phyloP scores from a whole-genome alignment of 2,797 vertebrate genomes.

The Alfaro cultratus region DNA sequence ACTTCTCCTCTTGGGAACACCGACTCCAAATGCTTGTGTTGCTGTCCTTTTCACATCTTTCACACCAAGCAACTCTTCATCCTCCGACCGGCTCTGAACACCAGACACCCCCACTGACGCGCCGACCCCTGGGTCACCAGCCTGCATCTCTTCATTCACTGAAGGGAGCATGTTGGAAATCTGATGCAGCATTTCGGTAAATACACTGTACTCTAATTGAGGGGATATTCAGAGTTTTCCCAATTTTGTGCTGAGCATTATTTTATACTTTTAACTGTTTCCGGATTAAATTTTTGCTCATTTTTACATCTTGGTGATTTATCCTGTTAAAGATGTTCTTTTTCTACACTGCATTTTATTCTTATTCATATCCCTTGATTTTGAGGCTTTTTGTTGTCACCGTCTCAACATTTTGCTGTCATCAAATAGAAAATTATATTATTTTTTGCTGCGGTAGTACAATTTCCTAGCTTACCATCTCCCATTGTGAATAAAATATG shows the following conservation, averaged over 20 bases:
- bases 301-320: neutral
- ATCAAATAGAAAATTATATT: neutral
- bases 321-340: neutral
- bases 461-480: neutral
- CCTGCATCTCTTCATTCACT: conserved; percentile 74
- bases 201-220: neutral
- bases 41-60: conserved; percentile 87
- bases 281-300: neutral
- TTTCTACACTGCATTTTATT: neutral
- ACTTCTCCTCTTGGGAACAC: conserved; percentile 93
- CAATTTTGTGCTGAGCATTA: neutral
- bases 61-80: conserved; percentile 88
- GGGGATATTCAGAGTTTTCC: neutral
- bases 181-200: neutral
- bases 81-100: conserved; percentile 89
- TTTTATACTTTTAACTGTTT: neutral
- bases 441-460: neutral
- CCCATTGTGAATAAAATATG: neutral
- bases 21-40: conserved; percentile 85
- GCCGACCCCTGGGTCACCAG: conserved; percentile 77
- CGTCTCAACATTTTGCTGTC: neutral
- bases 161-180: conserved; percentile 1
- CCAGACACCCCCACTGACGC: conserved; percentile 84
- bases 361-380: neutral
- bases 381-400: neutral